A percentile compares a stretch with the other conserved stretches of the same genome.
Evolutionary conservation across 1,140 invertebrate genomes (phyloP).

Genomic region (Neelides sp.): DNA sequence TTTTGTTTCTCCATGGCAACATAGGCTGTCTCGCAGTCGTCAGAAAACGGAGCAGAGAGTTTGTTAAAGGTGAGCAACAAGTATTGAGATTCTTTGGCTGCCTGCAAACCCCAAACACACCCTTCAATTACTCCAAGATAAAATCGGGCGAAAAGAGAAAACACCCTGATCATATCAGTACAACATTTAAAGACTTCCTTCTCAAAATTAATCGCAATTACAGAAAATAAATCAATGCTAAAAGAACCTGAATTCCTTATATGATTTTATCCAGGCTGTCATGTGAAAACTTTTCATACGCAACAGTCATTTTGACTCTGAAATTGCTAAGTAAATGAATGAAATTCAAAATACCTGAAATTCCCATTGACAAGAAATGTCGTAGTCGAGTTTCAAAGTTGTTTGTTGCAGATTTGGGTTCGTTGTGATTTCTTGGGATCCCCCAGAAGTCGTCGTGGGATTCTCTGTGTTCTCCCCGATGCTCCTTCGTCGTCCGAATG

Average conservation of each 20-base stretch:
- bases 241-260: too few species aligned
- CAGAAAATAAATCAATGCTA: too few species aligned
- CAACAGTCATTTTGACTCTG: too few species aligned
- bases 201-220: too few species aligned
- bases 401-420: background rate
- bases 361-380: conserved; percentile 25
- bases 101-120: conserved; percentile 1
- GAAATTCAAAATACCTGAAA: conserved; percentile 16
- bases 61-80: conserved; percentile 26
- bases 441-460: background rate
- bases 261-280: too few species aligned
- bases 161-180: too few species aligned
- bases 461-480: background rate
- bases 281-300: too few species aligned
- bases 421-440: background rate
- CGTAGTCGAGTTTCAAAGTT: background rate
- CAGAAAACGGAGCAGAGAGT: conserved; percentile 22
- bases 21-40: conserved; percentile 19
- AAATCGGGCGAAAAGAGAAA: too few species aligned
- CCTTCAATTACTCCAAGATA: too few species aligned
- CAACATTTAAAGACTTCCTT: too few species aligned
- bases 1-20: conserved; percentile 25
- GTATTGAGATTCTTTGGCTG: conserved; percentile 20
- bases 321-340: too few species aligned
- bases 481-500: background rate